phyloP scores from a whole-genome alignment of 1,140 invertebrate species.

The Mizuhopecten yessoensis region DNA sequence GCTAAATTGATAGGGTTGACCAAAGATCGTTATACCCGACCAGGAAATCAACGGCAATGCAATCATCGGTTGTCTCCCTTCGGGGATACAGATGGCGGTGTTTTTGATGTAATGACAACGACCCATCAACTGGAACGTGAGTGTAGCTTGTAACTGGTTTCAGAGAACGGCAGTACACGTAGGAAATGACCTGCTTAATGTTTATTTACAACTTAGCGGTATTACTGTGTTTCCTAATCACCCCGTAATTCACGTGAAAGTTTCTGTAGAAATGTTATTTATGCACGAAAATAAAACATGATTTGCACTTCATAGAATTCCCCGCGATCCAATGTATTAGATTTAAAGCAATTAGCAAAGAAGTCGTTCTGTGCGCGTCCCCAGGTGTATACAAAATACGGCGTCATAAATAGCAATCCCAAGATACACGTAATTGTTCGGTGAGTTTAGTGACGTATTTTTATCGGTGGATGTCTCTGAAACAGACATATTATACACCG shows the following conservation, averaged over 20 bases:
- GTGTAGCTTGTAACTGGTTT: neutral
- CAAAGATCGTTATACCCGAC: neutral
- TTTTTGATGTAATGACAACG: constrained; percentile 39
- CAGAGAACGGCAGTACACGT: neutral
- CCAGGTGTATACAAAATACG: neutral
- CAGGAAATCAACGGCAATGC: neutral
- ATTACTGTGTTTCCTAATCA: constrained; percentile 8
- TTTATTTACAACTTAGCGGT: neutral
- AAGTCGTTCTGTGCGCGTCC: neutral
- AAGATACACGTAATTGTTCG: neutral
- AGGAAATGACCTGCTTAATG: neutral
- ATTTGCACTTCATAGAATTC: constrained; percentile 25
- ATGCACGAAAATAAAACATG: constrained; percentile 22
- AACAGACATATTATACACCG: neutral
- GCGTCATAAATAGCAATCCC: constrained; percentile 23
- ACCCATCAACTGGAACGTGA: neutral
- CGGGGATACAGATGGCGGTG: neutral
- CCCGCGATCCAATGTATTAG: constrained; percentile 8
- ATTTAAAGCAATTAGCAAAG: constrained; percentile 18
- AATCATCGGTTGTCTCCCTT: constrained; percentile 26
- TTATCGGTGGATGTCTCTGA: neutral
- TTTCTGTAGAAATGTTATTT: constrained; percentile 21
- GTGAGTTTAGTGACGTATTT: neutral
- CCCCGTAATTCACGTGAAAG: constrained; percentile 13
- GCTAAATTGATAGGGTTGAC: neutral